phyloP scores from a whole-genome alignment of 2,888 invertebrate genomes.

The Acronicta psi region DNA sequence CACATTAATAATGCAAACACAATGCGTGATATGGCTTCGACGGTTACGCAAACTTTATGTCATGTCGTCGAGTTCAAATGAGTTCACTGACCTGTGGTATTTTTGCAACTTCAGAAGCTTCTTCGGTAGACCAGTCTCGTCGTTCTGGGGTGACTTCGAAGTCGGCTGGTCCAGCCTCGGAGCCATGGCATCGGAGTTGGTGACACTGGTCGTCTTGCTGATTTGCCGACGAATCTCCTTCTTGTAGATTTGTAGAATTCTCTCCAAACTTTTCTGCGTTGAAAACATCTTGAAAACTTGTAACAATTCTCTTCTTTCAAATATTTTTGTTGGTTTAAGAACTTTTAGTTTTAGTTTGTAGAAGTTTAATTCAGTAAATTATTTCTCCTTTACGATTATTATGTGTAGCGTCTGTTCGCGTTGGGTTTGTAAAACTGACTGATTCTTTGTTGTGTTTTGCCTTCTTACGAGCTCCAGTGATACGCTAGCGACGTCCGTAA shows the following conservation, averaged over 20 bases:
- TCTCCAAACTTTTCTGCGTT: constrained; percentile 79
- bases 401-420: constrained; percentile 67
- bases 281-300: constrained; percentile 75
- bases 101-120: constrained; percentile 87
- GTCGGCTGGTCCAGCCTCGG: constrained; percentile 82
- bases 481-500: constrained; percentile 69
- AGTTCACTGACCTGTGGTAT: constrained; percentile 89
- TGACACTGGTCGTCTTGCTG: constrained; percentile 90
- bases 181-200: constrained; percentile 89
- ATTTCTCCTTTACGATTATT: constrained; percentile 38
- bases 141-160: constrained; percentile 71
- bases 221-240: constrained; percentile 86
- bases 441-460: constrained; percentile 87
- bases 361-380: constrained; percentile 60
- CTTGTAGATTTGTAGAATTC: constrained; percentile 78
- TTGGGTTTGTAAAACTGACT: constrained; percentile 78
- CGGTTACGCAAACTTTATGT: constrained; percentile 71
- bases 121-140: constrained; percentile 80
- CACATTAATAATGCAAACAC: constrained; percentile 41
- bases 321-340: constrained; percentile 19
- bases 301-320: constrained; percentile 26
- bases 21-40: constrained; percentile 59
- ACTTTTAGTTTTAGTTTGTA: constrained; percentile 24
- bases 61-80: constrained; percentile 62
- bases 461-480: constrained; percentile 77